Percentiles rank a stretch among this genome's conserved stretches.
Conservation (phyloP, 53 echinoderm and acorn worm genomes). For the Patiria pectinifera region DNA sequence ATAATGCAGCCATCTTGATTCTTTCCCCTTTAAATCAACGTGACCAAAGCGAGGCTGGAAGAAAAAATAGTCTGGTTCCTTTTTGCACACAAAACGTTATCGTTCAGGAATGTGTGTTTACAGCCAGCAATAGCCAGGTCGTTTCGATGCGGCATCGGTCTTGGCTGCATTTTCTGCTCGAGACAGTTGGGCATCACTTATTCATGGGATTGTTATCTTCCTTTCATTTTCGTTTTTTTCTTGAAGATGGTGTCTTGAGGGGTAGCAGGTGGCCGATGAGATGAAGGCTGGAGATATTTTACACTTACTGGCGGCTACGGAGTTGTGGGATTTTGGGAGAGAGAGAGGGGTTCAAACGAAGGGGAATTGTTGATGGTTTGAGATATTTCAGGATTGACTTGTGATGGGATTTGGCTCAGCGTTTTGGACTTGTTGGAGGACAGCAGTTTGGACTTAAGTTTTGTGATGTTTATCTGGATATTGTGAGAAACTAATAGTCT, state of each 20-base stretch:
- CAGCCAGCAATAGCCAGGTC: not conserved
- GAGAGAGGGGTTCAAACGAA: not conserved
- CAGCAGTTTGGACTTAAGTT: not conserved
- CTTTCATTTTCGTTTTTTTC: not conserved
- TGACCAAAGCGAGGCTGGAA: too few species aligned
- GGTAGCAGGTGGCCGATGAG: conserved; percentile 1
- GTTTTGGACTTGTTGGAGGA: not conserved
- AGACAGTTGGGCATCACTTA: conserved; percentile 32
- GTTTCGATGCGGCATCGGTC: not conserved
- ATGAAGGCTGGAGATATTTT: not conserved
- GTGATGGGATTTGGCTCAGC: not conserved
- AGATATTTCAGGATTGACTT: not conserved
- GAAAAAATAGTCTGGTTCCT: too few species aligned
- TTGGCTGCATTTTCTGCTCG: not conserved
- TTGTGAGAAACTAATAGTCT: not conserved
- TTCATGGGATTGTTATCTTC: conserved; percentile 26
- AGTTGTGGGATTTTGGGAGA: not conserved
- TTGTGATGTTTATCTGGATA: not conserved
- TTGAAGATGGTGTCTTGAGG: not conserved
- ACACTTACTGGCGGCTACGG: not conserved
- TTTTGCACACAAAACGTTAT: too few species aligned
- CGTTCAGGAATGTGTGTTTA: not conserved
- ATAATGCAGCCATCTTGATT: too few species aligned
- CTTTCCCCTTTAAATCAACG: too few species aligned
- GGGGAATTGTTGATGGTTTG: not conserved